Evolutionary conservation across 2,797 vertebrate genomes (phyloP), one percentile per base, ranked within the genome.

Genomic region (Pipistrellus pygmaeus): DNA sequence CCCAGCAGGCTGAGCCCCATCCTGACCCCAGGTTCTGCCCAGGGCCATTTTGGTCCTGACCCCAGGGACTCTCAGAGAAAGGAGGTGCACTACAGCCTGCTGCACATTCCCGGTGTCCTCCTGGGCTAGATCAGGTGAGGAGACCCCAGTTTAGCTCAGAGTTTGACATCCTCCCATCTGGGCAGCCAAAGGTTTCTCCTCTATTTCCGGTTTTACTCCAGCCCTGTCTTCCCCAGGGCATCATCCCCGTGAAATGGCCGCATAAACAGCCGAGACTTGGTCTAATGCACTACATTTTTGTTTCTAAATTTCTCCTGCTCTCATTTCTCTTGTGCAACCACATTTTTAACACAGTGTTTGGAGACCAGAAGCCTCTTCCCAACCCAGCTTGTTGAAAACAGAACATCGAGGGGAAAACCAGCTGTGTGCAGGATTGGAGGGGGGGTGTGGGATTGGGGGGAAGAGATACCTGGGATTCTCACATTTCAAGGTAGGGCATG

Each of bases 381-480:
- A 80, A 35, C 92, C 48, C 66, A 80, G 83, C 71, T 35, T 55
- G 44, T 60, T 72, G 86, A 81, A 94, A 81, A 92, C 8, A 10
- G 75, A 88, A 60, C 20, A 38, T 30, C 8, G 0, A 41, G 38
- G 4, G 20, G 6, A 92, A 84, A 83, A 25, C 12, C 64, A 75
- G 75, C 60, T 35, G n/a, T 21, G 20, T 18, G 32, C 4, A 15
- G 69, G 80, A 23, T 76, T 41, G 15, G 55, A 25, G 13, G 6
- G 62, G 6, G n/a, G 15, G n/a, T 2, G 23, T 5, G 7, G 1
- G 48, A 20, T 44, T 44, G 44, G 44, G 8, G 38, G 6, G 18
- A 8, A 38, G 30, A 72, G n/a, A 25, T n/a, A 55, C 7, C 46
- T 48, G 30, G 27, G 9, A 8, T 62, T 30, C 69, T 73, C 30